Base-by-base conservation (phyloP, 2,888 invertebrate species). In the Diarsia rubi region DNA sequence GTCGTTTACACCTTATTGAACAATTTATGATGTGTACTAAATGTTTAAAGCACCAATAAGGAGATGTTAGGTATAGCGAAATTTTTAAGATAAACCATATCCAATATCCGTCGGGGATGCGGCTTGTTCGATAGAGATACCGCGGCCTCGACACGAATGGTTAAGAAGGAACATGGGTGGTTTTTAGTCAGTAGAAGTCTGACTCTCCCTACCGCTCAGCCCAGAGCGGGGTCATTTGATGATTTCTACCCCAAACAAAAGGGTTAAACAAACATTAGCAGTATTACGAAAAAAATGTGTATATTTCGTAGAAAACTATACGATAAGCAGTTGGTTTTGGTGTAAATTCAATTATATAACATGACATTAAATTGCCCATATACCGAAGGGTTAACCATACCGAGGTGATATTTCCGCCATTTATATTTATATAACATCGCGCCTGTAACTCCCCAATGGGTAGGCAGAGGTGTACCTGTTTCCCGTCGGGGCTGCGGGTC, bases 1-100 rank as follows among this genome's bases (percentile, higher is more conserved):
- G 70, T 70, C 78, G 63, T 85, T 84, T 70, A 71, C 71, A 82
- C 78, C 62, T 73, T 81, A 84, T 82, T 77, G 78, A 73, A 84
- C 62, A 84, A 84, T 82, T 84, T 77, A 82, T 78, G 69, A 64
- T 62, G 24, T 37, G 27, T 75, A 67, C 27, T 77, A 73, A 75
- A 71, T 37, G 37, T 57, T 83, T 63, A 82, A 69, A n/a, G 75
- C 52, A n/a, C n/a, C 66, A 75, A 45, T 82, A 78, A 37, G 60
- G 45, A 64, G 27, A 45, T 59, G 45, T 66, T 65, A n/a, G n/a
- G n/a, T n/a, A 74, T 31, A 64, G 37, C 54, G 63, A 62, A 52
- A 60, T 57, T 83, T 83, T 54, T 68, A 49, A 79, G 59, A 69
- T 79, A 73, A 73, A 70, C 44, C 54, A 54, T 60, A 45, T 68